Percentiles rank a stretch among this genome's conserved stretches.
Evolutionary conservation across 2,888 invertebrate species (phyloP).

Genomic region (Nezara viridula): DNA sequence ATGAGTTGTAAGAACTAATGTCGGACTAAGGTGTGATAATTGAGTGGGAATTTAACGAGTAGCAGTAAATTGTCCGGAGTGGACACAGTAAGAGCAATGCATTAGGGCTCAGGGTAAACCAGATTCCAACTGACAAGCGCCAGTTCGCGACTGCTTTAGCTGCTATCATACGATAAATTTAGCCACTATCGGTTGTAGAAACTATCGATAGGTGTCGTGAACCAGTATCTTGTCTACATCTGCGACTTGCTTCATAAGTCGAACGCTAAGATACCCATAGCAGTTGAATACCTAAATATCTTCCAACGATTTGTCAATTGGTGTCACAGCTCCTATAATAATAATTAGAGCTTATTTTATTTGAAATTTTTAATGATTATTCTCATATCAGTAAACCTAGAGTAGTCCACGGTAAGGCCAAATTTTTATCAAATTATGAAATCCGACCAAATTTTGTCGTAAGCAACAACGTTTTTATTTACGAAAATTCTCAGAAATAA

Average conservation of each 20-base stretch:
- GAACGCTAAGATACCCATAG: neutral
- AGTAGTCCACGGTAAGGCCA: too few relatives aligned
- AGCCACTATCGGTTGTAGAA: neutral
- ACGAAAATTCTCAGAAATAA: too few relatives aligned
- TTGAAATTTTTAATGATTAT: too few relatives aligned
- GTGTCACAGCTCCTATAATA: too few relatives aligned
- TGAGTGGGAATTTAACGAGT: neutral
- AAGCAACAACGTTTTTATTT: too few relatives aligned
- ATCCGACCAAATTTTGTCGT: too few relatives aligned
- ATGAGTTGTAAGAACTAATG: neutral
- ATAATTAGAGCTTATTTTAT: too few relatives aligned
- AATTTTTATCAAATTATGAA: too few relatives aligned
- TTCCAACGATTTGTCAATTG: too few relatives aligned
- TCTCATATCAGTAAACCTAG: too few relatives aligned
- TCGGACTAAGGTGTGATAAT: neutral
- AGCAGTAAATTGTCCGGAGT: neutral
- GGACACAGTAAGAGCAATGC: neutral
- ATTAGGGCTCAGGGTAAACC: slow-evolving; percentile 22
- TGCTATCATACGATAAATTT: neutral
- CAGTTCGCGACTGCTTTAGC: neutral
- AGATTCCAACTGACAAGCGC: neutral
- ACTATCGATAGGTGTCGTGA: too few relatives aligned
- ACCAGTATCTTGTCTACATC: neutral
- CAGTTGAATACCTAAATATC: neutral
- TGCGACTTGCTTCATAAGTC: neutral